These are phyloP conservation scores for Bombus confusus DNA, from an alignment of 1,140 invertebrate species.

Conservation along the genomic window DNA sequence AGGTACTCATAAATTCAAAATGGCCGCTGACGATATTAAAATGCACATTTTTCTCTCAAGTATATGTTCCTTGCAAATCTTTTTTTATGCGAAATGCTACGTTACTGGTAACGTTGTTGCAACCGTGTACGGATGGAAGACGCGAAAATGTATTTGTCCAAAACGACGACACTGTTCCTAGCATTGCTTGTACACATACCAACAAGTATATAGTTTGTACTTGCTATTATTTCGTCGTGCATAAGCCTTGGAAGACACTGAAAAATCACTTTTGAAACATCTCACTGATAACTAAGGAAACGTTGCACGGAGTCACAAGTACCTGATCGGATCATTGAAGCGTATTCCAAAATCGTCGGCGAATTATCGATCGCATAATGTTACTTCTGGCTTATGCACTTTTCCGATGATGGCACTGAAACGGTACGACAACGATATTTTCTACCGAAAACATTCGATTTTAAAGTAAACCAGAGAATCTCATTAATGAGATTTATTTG, in stretches of 20 bases:
- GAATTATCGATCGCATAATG: constrained; percentile 65
- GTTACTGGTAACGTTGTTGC: not conserved
- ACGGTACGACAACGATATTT: not conserved
- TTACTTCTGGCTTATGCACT: constrained; percentile 38
- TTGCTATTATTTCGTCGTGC: constrained; percentile 1
- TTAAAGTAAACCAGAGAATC: not conserved
- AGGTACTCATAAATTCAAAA: constrained; percentile 66
- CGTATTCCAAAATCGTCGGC: constrained; percentile 53
- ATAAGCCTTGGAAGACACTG: constrained; percentile 27
- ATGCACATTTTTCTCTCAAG: constrained; percentile 40
- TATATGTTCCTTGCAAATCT: constrained; percentile 12
- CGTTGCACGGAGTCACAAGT: not conserved
- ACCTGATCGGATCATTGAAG: constrained; percentile 29
- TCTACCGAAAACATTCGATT: not conserved
- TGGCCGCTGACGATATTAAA: constrained; percentile 61
- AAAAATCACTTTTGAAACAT: constrained; percentile 26
- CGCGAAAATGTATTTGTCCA: constrained; percentile 29
- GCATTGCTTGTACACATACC: constrained; percentile 32
- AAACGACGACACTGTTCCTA: constrained; percentile 22
- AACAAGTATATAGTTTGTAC: constrained; percentile 27
- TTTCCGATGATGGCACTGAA: constrained; percentile 14
- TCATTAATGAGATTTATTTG: constrained; percentile 4
- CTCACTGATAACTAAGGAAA: constrained; percentile 33
- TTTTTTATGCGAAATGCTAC: constrained; percentile 14
- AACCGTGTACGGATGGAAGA: constrained; percentile 23